Evolutionary conservation across 64 coral and sea anemone species (phyloP).

Genomic region (Dendrophyllia cribrosa): DNA sequence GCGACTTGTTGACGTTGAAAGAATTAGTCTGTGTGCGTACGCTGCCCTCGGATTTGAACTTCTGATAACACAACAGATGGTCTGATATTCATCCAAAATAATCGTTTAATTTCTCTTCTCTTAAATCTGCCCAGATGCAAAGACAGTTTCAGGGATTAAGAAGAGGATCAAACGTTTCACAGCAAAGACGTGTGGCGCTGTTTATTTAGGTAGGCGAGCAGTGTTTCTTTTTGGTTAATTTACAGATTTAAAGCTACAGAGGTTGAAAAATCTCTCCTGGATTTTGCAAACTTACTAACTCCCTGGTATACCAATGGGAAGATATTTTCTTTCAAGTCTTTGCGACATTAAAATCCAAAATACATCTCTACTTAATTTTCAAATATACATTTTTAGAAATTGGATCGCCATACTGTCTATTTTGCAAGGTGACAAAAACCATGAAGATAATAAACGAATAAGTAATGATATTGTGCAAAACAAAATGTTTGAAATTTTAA

Average conservation of each 20-base stretch:
- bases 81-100: not conserved
- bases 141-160: not conserved
- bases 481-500: not conserved
- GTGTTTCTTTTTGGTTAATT: not conserved
- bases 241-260: no score
- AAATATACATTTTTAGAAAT: not conserved
- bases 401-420: not conserved
- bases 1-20: constrained; percentile 1
- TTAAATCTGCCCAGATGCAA: not conserved
- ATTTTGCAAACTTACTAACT: no score
- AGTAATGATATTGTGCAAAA: not conserved
- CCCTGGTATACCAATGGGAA: no score
- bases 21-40: constrained; percentile 2
- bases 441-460: not conserved
- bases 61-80: not conserved
- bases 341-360: no score
- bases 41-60: not conserved
- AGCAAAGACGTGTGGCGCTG: not conserved
- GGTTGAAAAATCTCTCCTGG: no score
- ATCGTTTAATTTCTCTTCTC: not conserved
- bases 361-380: no score
- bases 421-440: not conserved
- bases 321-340: no score
- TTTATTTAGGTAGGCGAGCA: not conserved
- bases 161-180: not conserved